Base-by-base conservation (phyloP, 1,140 invertebrate species). In the Medauroidea extradentata region DNA sequence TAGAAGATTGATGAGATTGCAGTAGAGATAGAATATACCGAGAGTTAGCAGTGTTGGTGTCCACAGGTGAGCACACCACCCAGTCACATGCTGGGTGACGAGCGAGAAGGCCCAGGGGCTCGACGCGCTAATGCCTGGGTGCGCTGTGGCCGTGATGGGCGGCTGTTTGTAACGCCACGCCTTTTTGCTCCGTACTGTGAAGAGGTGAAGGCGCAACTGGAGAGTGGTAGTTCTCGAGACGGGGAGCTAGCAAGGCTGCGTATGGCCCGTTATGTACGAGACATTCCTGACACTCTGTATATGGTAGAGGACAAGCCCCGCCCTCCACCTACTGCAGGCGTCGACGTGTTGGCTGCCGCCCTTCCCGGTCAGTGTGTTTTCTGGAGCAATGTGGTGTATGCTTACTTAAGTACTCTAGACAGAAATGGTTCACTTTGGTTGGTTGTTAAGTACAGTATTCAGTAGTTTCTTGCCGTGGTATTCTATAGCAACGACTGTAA, bases 101-200 rank as follows among this genome's bases (percentile, higher is more conserved):
- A 86, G 58, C 75, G 82, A 18, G 83, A 85, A 64, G 85, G 87
- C 70, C 75, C 82, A 18, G 83, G 85, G 65, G 85, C 87, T 70
- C 75, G 84, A 21, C 76, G 86, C 53, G 83, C 89, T n/a, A 90
- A 91, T 69, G 89, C 93, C 24, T 96, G 93, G 93, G 87, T 93
- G 64, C 80, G 89, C 42, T 83, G 85, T 21, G 83, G 84, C 13
- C 86, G 44, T 16, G 88, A 88, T 67, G 89, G 88, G 69, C 90
- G 91, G 43, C 77, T 92, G 24, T 93, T 89, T 75, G 85, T 93
- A 0, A 84, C 90, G 64, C 92, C 94, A 44, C 79, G 94, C 21
- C 81, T 95, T 27, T 98, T 96, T 74, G 88, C 91, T 80, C 94
- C 94, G 14, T 96, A 96, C 73, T 91, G 93, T 66, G 94, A 97